A percentile compares a stretch with the other conserved stretches of the same genome.
These are phyloP conservation scores for Sigmodon hispidus DNA, from an alignment of 2,113 vertebrate species.

Conservation along the genomic window DNA sequence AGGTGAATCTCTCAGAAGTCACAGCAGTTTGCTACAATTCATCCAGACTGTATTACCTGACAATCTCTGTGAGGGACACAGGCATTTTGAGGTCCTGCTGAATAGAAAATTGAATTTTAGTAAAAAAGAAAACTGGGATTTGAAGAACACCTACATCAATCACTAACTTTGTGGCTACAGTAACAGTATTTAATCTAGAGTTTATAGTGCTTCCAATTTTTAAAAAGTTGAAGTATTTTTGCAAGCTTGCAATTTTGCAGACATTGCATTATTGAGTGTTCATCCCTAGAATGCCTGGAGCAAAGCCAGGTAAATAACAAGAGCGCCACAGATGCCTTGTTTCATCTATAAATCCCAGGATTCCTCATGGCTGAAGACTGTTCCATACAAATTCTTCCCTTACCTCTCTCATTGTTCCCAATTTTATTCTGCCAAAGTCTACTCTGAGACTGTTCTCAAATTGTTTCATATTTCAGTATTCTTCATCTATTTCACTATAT, in stretches of 20 bases:
- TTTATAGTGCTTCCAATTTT: background rate
- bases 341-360: background rate
- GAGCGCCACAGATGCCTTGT: background rate
- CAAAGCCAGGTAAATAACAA: background rate
- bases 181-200: background rate
- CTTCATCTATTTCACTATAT: background rate
- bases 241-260: background rate
- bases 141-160: background rate
- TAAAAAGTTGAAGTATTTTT: background rate
- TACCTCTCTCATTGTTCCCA: background rate
- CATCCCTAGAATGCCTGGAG: background rate
- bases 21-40: background rate
- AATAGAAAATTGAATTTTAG: background rate
- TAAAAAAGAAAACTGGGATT: background rate
- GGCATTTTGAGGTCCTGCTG: background rate
- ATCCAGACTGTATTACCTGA: background rate
- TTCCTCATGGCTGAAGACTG: background rate
- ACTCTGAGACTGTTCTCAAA: background rate
- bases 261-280: background rate
- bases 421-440: background rate
- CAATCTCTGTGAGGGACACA: background rate
- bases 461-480: background rate
- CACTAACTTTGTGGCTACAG: background rate
- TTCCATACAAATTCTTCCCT: background rate
- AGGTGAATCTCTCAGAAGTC: background rate